Evolutionary conservation across 2,888 invertebrate species (phyloP).

Genomic region (Drosophila hamatofila): DNA sequence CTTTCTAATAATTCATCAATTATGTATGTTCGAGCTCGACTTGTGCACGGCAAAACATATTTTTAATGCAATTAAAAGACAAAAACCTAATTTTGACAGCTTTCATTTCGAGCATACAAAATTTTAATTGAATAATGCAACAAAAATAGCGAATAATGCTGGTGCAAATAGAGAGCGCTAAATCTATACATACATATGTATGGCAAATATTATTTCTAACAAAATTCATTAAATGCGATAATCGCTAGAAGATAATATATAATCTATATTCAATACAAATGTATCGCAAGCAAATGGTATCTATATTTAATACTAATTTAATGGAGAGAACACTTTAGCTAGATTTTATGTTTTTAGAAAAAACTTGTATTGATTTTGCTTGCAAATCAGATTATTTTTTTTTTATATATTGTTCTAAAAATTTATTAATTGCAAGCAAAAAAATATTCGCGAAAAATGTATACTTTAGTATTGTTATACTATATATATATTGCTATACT

Average conservation of each 20-base stretch:
- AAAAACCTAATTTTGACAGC: slow-evolving; percentile 18
- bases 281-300: too few relatives aligned
- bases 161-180: slow-evolving; percentile 20
- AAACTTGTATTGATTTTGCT: too few relatives aligned
- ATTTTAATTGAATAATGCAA: slow-evolving; percentile 45
- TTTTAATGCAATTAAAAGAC: slow-evolving; percentile 67
- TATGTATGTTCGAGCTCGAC: neutral
- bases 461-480: too few relatives aligned
- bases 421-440: too few relatives aligned
- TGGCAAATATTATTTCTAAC: slow-evolving; percentile 15
- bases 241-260: neutral
- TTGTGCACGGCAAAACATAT: slow-evolving; percentile 36
- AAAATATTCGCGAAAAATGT: too few relatives aligned
- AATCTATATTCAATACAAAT: slow-evolving; percentile 27
- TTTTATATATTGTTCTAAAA: too few relatives aligned
- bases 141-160: slow-evolving; percentile 43
- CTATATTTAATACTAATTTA: too few relatives aligned
- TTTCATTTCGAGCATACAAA: slow-evolving; percentile 10
- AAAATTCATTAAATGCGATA: slow-evolving; percentile 44
- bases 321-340: too few relatives aligned
- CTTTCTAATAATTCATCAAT: slow-evolving; percentile 20
- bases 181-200: slow-evolving; percentile 53
- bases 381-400: too few relatives aligned
- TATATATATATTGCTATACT: too few relatives aligned
- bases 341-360: too few relatives aligned